Conservation (phyloP, 2,113 vertebrate species). For the Patagioenas fasciata region DNA sequence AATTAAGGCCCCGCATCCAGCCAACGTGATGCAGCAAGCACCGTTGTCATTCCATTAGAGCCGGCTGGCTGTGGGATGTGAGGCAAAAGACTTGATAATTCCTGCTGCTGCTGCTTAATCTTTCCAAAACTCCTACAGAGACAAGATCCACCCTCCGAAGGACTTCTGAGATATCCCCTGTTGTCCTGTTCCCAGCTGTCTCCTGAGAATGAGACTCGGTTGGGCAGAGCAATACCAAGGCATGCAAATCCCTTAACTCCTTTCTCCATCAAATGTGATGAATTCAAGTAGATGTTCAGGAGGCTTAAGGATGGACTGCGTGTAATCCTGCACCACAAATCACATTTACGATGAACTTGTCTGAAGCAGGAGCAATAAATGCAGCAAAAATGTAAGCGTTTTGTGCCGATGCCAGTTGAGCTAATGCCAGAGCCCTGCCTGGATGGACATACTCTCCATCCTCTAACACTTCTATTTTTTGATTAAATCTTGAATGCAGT, state of each 20-base stretch:
- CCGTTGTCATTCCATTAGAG: background rate
- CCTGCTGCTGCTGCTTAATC: background rate
- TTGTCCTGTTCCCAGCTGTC: background rate
- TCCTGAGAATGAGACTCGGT: background rate
- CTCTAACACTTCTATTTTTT: background rate
- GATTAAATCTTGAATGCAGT: background rate
- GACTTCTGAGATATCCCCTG: background rate
- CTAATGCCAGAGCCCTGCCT: background rate
- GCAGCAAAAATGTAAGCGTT: background rate
- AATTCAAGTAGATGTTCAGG: slow-evolving; percentile 55
- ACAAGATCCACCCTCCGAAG: background rate
- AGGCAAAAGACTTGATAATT: background rate
- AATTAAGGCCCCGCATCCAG: background rate
- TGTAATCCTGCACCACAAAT: slow-evolving; percentile 51
- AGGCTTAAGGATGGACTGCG: slow-evolving; percentile 15
- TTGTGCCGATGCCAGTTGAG: background rate
- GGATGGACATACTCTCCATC: background rate
- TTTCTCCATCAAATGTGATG: slow-evolving; percentile 41
- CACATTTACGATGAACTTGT: slow-evolving; percentile 28
- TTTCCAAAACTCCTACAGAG: background rate
- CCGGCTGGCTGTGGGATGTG: background rate
- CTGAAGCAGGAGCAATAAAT: slow-evolving; percentile 37
- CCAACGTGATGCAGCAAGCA: accelerated
- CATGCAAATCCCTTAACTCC: slow-evolving; percentile 52
- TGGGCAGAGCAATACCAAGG: slow-evolving; percentile 1